phyloP scores from a whole-genome alignment of 2,113 vertebrate genomes.

The Aepyceros melampus region DNA sequence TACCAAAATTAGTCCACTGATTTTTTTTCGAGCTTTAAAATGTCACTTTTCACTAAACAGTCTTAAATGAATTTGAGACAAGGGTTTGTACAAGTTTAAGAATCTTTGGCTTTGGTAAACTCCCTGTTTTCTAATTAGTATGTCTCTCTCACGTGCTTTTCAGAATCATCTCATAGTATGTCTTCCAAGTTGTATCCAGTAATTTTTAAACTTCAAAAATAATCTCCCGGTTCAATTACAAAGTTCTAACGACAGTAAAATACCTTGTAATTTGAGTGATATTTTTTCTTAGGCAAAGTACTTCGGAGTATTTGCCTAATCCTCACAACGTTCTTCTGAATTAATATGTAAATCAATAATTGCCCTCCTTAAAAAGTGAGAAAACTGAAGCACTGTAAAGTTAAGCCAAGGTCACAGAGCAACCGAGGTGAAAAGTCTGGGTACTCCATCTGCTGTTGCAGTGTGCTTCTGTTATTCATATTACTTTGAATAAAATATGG shows the following conservation, averaged over 20 bases:
- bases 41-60: constrained; percentile 44
- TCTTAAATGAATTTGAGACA: constrained; percentile 32
- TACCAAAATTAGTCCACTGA: constrained; percentile 44
- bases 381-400: background rate
- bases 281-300: background rate
- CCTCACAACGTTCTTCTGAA: background rate
- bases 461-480: background rate
- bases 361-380: background rate
- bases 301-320: constrained; percentile 9
- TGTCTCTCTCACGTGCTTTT: background rate
- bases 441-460: background rate
- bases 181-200: background rate
- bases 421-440: background rate
- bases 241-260: background rate
- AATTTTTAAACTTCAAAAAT: constrained; percentile 42
- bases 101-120: constrained; percentile 29
- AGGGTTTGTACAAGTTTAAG: constrained; percentile 23
- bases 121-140: background rate
- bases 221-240: background rate
- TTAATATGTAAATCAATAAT: constrained; percentile 1
- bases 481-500: constrained; percentile 46
- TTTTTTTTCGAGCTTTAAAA: constrained; percentile 32
- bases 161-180: background rate
- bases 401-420: background rate
- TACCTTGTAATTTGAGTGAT: constrained; percentile 10